Conservation (phyloP, 1,140 invertebrate species). For the Lepidurus arcticus region DNA sequence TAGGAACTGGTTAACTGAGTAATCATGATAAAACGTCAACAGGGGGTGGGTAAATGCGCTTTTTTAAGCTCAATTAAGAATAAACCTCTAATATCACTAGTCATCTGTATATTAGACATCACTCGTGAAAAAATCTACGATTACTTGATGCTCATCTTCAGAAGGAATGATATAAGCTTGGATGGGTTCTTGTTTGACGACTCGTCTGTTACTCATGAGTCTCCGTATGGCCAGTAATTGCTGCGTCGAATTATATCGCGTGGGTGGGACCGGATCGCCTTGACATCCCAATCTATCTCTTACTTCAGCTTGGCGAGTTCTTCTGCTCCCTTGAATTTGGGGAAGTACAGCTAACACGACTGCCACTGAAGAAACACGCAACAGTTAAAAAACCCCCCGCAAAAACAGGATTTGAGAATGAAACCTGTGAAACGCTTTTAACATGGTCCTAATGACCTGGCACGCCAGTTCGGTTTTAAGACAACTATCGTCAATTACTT, state of each 20-base stretch:
- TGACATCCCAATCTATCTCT: slow-evolving; percentile 4
- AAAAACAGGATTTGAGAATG: not conserved
- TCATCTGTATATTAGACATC: too few relatives aligned
- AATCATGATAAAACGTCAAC: too few relatives aligned
- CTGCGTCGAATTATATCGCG: slow-evolving; percentile 2
- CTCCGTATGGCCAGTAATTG: not conserved
- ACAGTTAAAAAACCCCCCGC: not conserved
- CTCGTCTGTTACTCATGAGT: slow-evolving; percentile 5
- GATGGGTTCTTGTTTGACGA: slow-evolving; percentile 55
- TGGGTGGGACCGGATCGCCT: slow-evolving; percentile 4
- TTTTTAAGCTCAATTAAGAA: too few relatives aligned
- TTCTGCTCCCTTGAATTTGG: not conserved
- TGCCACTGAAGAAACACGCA: not conserved
- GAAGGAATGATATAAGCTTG: slow-evolving; percentile 70
- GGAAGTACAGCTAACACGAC: not conserved
- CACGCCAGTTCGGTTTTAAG: not conserved
- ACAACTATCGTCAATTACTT: slow-evolving; percentile 6
- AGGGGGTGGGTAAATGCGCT: too few relatives aligned
- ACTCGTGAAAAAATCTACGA: not conserved
- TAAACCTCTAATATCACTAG: too few relatives aligned
- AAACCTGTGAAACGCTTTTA: not conserved
- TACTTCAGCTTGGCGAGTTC: not conserved
- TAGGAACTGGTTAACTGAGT: too few relatives aligned
- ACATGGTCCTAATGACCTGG: not conserved
- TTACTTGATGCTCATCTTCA: slow-evolving; percentile 71